Base-by-base conservation (phyloP, 2,113 vertebrate genomes). In the Burhinus bistriatus region DNA sequence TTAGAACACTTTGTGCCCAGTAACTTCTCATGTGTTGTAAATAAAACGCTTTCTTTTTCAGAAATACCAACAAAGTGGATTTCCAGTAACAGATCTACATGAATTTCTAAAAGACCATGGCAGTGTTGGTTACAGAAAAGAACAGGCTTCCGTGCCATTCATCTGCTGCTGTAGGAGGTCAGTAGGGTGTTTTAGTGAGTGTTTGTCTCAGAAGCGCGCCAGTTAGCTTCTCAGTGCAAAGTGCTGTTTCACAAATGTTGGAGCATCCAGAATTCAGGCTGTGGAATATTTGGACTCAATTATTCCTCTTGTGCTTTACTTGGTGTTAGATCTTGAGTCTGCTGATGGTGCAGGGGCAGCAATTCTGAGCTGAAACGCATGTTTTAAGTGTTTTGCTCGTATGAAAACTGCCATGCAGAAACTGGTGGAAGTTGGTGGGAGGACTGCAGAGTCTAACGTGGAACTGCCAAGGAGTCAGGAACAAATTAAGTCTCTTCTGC, bases 21-120 rank as follows among this genome's bases (percentile, higher is more conserved):
- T 76, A 84, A 23, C 65, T 97, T 97, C 45, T 96, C 16, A 21
- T 34, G 11, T n/a, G 36, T 69, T 62, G 4, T 66, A 82, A 91
- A 80, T 86, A 15, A 85, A 75, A 69, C 84, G 18, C 17, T 55
- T 78, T 97, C 27, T 96, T 71, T 97, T 83, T 95, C 97, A 99
- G 99, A 99, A 99, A 95, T 99, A 99, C 86, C 99, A 99, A 88
- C 98, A 98, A 85, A 98, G 98, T 80, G 99, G 99, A 14, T 99
- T 99, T 97, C 99, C 99, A 9, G 83, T 97, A 95, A 99, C 99
- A 3, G 99, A 99, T 85, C 98, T 99, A 78, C 99, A 99, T 47
- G 98, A 98, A 97, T 99, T 99, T 96, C 97, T 99, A 36, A 98
- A 96, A 92, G 98, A 98, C 23, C 96, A 91, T 36, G 95, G 80